A percentile compares a stretch with the other conserved stretches of the same genome.
These are phyloP conservation scores for Hemibagrus wyckioides DNA, from an alignment of 2,113 vertebrate genomes.

Conservation along the genomic window DNA sequence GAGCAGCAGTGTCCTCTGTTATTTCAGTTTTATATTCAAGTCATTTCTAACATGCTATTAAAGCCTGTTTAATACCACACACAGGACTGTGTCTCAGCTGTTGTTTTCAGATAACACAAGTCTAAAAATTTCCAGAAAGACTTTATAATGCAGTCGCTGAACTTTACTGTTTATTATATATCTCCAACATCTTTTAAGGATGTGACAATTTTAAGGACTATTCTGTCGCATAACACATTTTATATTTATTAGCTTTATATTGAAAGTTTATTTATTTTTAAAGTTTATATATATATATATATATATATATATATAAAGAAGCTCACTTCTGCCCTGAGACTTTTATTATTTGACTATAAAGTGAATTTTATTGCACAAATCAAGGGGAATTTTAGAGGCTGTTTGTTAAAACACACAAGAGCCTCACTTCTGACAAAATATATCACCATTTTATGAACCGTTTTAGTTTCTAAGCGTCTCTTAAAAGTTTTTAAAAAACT, in stretches of 20 bases:
- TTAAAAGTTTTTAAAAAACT: background rate
- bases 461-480: background rate
- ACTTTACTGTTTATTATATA: background rate
- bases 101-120: too few relatives aligned
- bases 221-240: background rate
- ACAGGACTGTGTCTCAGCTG: background rate
- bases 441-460: background rate
- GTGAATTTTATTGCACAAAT: background rate
- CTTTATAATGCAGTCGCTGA: background rate
- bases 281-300: too few relatives aligned
- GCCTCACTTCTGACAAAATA: background rate
- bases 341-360: background rate
- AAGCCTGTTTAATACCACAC: background rate
- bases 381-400: background rate
- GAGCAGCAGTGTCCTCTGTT: background rate
- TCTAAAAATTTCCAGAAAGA: too few relatives aligned
- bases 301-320: too few relatives aligned
- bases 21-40: background rate
- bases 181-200: background rate
- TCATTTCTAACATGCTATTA: conserved; percentile 14
- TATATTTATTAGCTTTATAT: conserved; percentile 25
- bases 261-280: background rate
- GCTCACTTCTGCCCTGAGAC: background rate
- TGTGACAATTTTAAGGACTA: background rate
- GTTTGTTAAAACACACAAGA: background rate